Evolutionary conservation across 2,888 invertebrate genomes (phyloP).

Genomic region (Silvanus unidentatus): DNA sequence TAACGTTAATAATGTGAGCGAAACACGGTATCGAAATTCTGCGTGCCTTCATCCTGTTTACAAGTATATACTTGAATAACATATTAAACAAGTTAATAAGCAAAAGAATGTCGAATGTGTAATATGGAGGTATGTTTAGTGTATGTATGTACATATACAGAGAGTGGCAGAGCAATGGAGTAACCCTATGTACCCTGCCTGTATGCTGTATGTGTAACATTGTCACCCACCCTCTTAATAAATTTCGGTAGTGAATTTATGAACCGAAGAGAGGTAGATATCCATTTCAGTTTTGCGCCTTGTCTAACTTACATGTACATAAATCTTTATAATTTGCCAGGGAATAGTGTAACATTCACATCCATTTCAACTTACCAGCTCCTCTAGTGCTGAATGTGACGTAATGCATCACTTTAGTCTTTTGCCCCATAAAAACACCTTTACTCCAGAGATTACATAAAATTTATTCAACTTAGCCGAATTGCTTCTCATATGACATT

Average conservation of each 20-base stretch:
- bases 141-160: too few relatives aligned
- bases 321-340: constrained; percentile 37
- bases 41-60: too few relatives aligned
- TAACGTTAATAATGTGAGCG: too few relatives aligned
- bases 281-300: constrained; percentile 29
- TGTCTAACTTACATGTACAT: constrained; percentile 34
- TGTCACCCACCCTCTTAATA: constrained; percentile 31
- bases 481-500: constrained; percentile 6
- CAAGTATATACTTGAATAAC: constrained; percentile 13
- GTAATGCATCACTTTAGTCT: constrained; percentile 26
- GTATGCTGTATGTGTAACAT: constrained; percentile 31
- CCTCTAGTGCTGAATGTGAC: constrained; percentile 27
- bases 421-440: constrained; percentile 22
- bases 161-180: too few relatives aligned
- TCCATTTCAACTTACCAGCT: constrained; percentile 27
- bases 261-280: constrained; percentile 24
- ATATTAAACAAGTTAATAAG: constrained; percentile 37
- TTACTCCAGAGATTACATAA: constrained; percentile 20
- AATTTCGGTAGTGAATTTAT: constrained; percentile 35
- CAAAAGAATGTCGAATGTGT: constrained; percentile 29
- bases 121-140: too few relatives aligned
- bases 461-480: constrained; percentile 24
- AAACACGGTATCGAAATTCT: too few relatives aligned
- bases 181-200: too few relatives aligned
- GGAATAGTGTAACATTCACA: constrained; percentile 32